Evolutionary conservation across 2,113 vertebrate species (phyloP).

Genomic region (Peromyscus polionotus): DNA sequence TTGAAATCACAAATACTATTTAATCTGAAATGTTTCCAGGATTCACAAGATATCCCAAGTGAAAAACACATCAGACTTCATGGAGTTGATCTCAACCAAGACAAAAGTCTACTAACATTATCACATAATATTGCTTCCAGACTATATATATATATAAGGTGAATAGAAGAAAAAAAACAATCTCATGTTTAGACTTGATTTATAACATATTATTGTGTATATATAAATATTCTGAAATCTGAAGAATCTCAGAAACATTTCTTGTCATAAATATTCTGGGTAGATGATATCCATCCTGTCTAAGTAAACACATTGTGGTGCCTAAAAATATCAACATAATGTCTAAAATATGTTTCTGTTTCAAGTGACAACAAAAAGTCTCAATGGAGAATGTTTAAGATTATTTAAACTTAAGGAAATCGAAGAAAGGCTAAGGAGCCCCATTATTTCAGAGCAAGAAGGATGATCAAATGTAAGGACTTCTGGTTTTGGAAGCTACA

Average conservation of each 20-base stretch:
- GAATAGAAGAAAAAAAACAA: not conserved
- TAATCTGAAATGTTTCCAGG: not conserved
- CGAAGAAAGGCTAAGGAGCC: not conserved
- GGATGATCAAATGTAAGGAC: not conserved
- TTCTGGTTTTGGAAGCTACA: not conserved
- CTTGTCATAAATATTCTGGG: not conserved
- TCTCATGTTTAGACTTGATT: not conserved
- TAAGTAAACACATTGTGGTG: not conserved
- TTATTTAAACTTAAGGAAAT: not conserved
- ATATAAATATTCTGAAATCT: not conserved
- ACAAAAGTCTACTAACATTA: not conserved
- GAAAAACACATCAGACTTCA: not conserved
- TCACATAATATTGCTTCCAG: not conserved
- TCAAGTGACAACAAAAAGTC: not conserved
- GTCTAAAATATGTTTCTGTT: not conserved
- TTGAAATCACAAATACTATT: not conserved
- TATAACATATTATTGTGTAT: not conserved
- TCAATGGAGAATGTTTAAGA: not conserved
- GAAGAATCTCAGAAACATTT: not conserved
- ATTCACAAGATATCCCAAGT: not conserved
- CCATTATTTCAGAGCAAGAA: not conserved
- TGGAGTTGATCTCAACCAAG: not conserved
- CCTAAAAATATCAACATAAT: not conserved
- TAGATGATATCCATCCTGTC: not conserved
- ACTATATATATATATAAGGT: too few species aligned